Evolutionary conservation across 2,888 invertebrate genomes (phyloP).

Genomic region (Eurytoma adleriae): DNA sequence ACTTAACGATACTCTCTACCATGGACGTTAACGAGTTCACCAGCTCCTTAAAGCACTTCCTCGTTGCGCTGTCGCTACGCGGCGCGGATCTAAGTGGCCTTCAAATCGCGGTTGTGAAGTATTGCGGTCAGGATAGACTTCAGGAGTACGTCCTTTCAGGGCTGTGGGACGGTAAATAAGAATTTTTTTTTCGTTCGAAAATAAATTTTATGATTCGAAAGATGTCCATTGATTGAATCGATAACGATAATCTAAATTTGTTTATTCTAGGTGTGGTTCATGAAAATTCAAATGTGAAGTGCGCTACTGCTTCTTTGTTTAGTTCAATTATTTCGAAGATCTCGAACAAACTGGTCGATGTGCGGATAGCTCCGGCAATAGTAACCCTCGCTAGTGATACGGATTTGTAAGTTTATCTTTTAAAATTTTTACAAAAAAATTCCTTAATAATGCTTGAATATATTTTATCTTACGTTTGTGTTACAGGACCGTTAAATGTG

Average conservation of each 20-base stretch:
- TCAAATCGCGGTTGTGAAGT: conserved; percentile 78
- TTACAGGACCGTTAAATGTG: conserved; percentile 79
- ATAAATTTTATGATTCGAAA: neutral
- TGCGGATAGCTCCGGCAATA: conserved; percentile 82
- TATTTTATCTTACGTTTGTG: neutral
- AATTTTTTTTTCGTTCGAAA: neutral
- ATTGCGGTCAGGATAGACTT: conserved; percentile 76
- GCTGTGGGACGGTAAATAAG: conserved; percentile 81
- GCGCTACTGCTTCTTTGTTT: conserved; percentile 80
- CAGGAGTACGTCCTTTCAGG: conserved; percentile 81
- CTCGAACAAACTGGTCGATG: conserved; percentile 78
- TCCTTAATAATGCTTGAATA: too few relatives aligned
- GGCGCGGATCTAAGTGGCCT: conserved; percentile 78
- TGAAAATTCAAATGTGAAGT: conserved; percentile 80
- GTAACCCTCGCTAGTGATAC: conserved; percentile 84
- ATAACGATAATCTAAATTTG: conserved; percentile 26
- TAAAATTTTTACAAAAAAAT: conserved; percentile 8
- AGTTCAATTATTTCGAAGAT: conserved; percentile 78
- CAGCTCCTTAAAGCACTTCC: conserved; percentile 80
- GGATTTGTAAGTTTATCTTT: conserved; percentile 79
- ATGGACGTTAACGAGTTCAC: conserved; percentile 76
- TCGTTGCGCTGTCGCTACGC: conserved; percentile 75
- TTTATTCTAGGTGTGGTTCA: conserved; percentile 79
- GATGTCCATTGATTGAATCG: conserved; percentile 20
- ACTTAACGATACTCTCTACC: conserved; percentile 79